Conservation (phyloP, 2,888 invertebrate species). For the Hanleya hanleyi region DNA sequence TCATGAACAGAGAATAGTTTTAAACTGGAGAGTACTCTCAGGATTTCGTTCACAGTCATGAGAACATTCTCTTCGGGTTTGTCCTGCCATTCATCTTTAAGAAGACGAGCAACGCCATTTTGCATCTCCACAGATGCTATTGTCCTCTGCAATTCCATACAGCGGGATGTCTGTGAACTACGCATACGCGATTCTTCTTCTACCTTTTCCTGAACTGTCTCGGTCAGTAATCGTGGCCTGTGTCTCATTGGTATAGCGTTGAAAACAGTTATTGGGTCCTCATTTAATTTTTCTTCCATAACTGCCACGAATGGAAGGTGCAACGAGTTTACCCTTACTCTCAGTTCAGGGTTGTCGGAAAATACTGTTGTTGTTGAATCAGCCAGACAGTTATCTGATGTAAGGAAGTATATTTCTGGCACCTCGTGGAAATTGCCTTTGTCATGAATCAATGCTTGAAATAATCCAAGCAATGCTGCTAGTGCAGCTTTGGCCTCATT, state of each 20-base stretch:
- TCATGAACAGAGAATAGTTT: background rate
- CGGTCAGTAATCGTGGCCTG: conserved; percentile 41
- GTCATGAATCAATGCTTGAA: background rate
- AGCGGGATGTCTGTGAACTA: background rate
- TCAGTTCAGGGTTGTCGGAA: conserved; percentile 21
- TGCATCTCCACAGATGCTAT: background rate
- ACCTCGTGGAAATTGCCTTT: background rate
- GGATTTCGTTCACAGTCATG: background rate
- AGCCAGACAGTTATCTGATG: no score
- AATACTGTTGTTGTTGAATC: conserved; percentile 11
- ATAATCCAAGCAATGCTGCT: background rate
- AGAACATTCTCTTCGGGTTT: background rate
- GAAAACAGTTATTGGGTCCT: conserved; percentile 22
- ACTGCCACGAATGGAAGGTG: conserved; percentile 12
- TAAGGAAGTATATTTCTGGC: no score
- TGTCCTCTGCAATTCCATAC: background rate
- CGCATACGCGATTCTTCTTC: background rate
- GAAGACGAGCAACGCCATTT: background rate
- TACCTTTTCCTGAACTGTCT: conserved; percentile 40
- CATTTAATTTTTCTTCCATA: conserved; percentile 14
- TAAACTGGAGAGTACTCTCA: background rate
- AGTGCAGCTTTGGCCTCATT: conserved; percentile 32
- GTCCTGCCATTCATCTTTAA: background rate
- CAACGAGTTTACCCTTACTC: background rate
- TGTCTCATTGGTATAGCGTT: conserved; percentile 29